Evolutionary conservation across 2,888 invertebrate genomes (phyloP), one percentile per base, ranked within the genome.

Genomic region (Agapetus fuscipes): DNA sequence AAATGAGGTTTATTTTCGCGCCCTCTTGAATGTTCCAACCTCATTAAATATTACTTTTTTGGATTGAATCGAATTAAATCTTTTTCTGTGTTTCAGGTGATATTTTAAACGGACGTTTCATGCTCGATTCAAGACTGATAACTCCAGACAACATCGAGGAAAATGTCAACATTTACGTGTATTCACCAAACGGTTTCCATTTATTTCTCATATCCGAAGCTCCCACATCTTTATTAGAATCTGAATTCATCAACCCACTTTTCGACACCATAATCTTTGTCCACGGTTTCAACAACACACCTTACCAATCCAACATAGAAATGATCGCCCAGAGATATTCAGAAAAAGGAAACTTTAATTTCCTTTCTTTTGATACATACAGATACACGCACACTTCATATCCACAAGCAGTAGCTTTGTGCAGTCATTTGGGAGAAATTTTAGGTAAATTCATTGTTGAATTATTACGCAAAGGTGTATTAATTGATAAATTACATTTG

Each of bases 391-490:
- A 27, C 10, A 27, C 15, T 2, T 28, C 38, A 12, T 39, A 41
- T 20, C 11, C 41, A 1, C 10, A 11, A 10, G 32, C 37, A 4
- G 39, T 28, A 1, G 34, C 34, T 13, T 3, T 31, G 13, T 13
- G 9, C 12, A 35, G 39, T 6, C 39, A 38, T 2, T 28, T 47
- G 7, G 35, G 33, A 2, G 41, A 36, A 13, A 34, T 37, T 9
- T 28, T 47, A 2, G 34, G 37, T 4, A 30, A 47, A n/a, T 47
- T 47, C 34, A 26, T 44, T 3, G 24, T 41, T 31, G 33, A 27
- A 3, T 13, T 47, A 20, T 16, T 39, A 3, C 32, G 27, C n/a
- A 6, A 16, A 2, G 47, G 47, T 9, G 29, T 44, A 7, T 25
- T 34, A 7, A 13, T 17, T 11, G 34, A 44, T 11, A 41, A 25